A percentile compares a stretch with the other conserved stretches of the same genome.
phyloP scores from a whole-genome alignment of 2,797 vertebrate genomes.

The Knipowitschia caucasica region DNA sequence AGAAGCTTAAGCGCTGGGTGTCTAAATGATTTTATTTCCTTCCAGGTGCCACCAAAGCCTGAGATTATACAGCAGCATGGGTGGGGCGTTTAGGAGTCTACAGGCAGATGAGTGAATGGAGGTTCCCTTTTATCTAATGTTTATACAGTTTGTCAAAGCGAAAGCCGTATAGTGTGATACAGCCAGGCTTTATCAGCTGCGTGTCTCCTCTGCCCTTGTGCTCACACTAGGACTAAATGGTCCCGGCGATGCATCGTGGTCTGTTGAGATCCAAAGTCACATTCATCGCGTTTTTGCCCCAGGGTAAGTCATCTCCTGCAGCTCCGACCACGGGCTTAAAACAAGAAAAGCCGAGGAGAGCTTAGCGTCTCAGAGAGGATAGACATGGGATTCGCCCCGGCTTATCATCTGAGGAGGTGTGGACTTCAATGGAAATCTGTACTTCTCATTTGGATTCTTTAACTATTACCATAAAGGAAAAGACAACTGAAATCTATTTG shows the following conservation, averaged over 20 bases:
- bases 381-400: neutral
- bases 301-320: slow-evolving; percentile 39
- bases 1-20: slow-evolving; percentile 27
- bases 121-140: slow-evolving; percentile 13
- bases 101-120: slow-evolving; percentile 8
- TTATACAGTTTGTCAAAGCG: neutral
- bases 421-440: neutral
- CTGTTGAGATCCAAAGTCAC: slow-evolving; percentile 37
- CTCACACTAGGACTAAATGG: slow-evolving; percentile 46
- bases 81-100: slow-evolving; percentile 18
- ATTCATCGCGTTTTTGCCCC: slow-evolving; percentile 48
- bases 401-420: slow-evolving; percentile 3
- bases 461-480: neutral
- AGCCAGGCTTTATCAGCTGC: slow-evolving; percentile 19
- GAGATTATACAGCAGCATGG: slow-evolving; percentile 10
- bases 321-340: slow-evolving; percentile 24
- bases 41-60: slow-evolving; percentile 23
- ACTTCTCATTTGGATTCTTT: neutral
- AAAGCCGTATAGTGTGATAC: slow-evolving; percentile 20
- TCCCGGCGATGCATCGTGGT: slow-evolving; percentile 20
- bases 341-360: slow-evolving; percentile 13
- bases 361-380: neutral
- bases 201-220: slow-evolving; percentile 45
- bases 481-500: too few relatives aligned
- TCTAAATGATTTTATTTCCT: slow-evolving; percentile 39